Base-by-base conservation (phyloP, 2,888 invertebrate species). In the Tipula helvola region DNA sequence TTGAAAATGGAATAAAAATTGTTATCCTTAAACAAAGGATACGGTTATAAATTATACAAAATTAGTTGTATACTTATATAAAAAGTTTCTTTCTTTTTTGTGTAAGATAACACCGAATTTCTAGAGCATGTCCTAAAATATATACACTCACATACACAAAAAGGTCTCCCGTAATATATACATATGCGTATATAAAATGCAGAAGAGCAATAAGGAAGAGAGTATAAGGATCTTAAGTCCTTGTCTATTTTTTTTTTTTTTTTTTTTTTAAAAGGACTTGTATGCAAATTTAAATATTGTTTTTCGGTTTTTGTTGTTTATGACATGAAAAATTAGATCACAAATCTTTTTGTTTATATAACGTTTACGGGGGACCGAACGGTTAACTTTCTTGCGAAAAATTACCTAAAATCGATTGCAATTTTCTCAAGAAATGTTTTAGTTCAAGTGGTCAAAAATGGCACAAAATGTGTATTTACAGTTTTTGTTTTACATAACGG, bases 21-120 rank as follows among this genome's bases (percentile, higher is more conserved):
- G 71, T 71, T 57, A 71, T 71, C 71, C 71, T 71, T 71, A 71
- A 71, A 71, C 71, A 71, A 71, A 71, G 71, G 71, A 71, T 71
- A 71, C 71, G 71, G 71, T 71, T 71, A 71, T 71, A 71, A 71
- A 71, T 71, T 71, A 71, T 71, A 71, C 71, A 71, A 71, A 71
- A 71, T 71, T 71, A 71, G 71, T 71, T 71, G 28, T 71, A 71
- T 71, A n/a, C n/a, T n/a, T n/a, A 28, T 28, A 39, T 7, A 39
- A 39, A 7, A 39, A 39, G 5, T 39, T 16, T 28, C 10, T 8
- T 71, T 71, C 28, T 28, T 71, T 71, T 71, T 71, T 52, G n/a
- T n/a, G 47, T 7, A 71, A 71, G 71, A 71, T 71, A 71, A 71
- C 71, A 71, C 71, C 71, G 71, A 71, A 28, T 28, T 71, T 71